Percentiles rank a stretch among this genome's conserved stretches.
Conservation (phyloP, 2,797 vertebrate genomes). For the Dendrocincla fuliginosa region DNA sequence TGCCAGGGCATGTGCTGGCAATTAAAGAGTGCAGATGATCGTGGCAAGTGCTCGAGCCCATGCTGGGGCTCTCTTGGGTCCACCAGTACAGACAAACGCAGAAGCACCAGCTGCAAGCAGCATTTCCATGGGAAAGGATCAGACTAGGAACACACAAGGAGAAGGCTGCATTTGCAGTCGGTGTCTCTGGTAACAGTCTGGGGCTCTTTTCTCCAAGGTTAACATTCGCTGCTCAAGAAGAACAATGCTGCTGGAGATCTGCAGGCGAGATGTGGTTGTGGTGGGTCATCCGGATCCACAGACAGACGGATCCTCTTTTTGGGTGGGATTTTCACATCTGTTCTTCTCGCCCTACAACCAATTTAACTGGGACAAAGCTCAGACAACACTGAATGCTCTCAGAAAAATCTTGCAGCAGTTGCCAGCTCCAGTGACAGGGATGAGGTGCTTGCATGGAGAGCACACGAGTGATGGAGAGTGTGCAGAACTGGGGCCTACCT, state of each 20-base stretch:
- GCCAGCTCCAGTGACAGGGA: background rate
- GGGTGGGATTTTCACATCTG: constrained; percentile 22
- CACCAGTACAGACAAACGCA: background rate
- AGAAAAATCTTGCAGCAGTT: background rate
- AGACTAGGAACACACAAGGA: background rate
- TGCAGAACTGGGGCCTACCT: background rate
- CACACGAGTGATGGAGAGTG: rapidly evolving
- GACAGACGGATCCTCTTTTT: background rate
- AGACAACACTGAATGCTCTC: background rate
- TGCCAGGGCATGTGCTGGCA: background rate
- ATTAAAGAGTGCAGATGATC: background rate
- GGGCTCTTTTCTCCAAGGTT: background rate
- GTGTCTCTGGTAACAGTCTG: background rate
- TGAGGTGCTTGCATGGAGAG: background rate
- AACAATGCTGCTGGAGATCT: background rate
- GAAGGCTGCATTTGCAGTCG: background rate
- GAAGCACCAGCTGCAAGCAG: background rate
- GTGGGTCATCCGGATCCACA: background rate
- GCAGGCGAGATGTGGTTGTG: background rate
- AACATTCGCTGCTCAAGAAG: background rate
- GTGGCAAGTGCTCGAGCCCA: background rate
- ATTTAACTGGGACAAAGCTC: background rate
- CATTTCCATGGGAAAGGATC: background rate
- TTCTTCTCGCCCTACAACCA: background rate
- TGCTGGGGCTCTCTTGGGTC: background rate